Base-by-base conservation (phyloP, 2,888 invertebrate genomes). In the Dasysyrphus albostriatus region DNA sequence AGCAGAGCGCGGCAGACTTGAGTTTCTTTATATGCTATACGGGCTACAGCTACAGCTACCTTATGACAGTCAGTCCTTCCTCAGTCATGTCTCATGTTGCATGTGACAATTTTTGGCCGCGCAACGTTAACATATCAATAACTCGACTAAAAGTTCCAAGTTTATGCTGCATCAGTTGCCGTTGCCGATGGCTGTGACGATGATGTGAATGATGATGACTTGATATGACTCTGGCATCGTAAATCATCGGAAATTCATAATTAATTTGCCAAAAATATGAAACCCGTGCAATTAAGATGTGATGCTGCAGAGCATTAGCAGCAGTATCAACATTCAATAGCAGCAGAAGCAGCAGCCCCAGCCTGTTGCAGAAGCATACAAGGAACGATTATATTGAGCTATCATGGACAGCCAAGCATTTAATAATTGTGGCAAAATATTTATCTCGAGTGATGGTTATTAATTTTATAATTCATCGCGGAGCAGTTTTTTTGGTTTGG, bases 241-340 rank as follows among this genome's bases (percentile, higher is more conserved):
- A 54, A 87, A 79, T 87, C 78, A 87, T 87, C 87, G 67, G 83
- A 87, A 87, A 87, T 83, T 87, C 87, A 87, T 87, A 87, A 87
- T 83, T 87, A 83, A 87, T 87, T 83, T 87, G 75, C 29, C 44
- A 72, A 83, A 87, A 87, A 87, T 87, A 87, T 87, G 87, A 87
- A 87, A 87, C 70, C 74, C 16, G 65, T 79, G 75, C 87, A 87
- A 87, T 87, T 83, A 87, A 87, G 87, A 83, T 83, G 87, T 87
- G 42, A 58, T 47, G 47, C 29, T 47, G 59, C 77, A 51, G 56
- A 54, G 51, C 39, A 29, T 54, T 54, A 54, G 54, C 29, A 24
- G 51, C 19, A 54, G 29, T 54, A 54, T 54, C 29, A 32, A 29
- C 54, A 29, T 32, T 14, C 8, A n/a, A 19, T 32, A 14, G 14